phyloP scores from a whole-genome alignment of 2,113 vertebrate genomes.

The Tricholaema leucomelas region DNA sequence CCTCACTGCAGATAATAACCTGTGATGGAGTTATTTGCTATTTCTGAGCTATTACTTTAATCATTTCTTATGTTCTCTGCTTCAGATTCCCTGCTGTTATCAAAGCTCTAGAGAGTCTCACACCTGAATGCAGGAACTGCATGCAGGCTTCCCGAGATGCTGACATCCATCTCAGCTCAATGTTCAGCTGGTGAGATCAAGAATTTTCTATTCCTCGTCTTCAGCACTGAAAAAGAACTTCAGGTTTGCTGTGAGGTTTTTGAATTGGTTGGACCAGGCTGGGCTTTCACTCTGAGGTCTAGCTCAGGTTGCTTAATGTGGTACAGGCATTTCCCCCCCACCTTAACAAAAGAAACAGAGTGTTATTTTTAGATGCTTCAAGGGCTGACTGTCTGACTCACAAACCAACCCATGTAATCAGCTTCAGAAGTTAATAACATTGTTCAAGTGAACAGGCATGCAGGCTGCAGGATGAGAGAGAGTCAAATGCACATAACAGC shows the following conservation, averaged over 20 bases:
- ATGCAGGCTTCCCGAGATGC: not conserved
- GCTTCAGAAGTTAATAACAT: slow-evolving; percentile 65
- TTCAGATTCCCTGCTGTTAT: not conserved
- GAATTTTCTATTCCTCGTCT: not conserved
- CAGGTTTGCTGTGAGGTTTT: slow-evolving; percentile 5
- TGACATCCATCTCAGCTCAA: not conserved
- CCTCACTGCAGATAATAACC: not conserved
- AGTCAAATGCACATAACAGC: slow-evolving; percentile 31
- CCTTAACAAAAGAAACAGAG: slow-evolving; percentile 28
- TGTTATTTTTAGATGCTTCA: slow-evolving; percentile 68
- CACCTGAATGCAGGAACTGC: not conserved
- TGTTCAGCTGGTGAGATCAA: not conserved
- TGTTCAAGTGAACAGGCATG: slow-evolving; percentile 34
- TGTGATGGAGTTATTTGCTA: not conserved
- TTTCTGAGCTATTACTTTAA: not conserved
- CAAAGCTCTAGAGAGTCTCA: not conserved
- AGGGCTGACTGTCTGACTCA: slow-evolving; percentile 46
- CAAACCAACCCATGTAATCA: slow-evolving; percentile 67
- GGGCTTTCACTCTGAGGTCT: slow-evolving; percentile 37
- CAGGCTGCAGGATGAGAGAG: slow-evolving; percentile 31
- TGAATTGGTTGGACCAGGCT: not conserved
- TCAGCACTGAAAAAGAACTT: not conserved
- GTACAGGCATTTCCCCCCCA: not conserved
- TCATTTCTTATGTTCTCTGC: not conserved
- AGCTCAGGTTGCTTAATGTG: not conserved